Base-by-base conservation (phyloP, 2,113 vertebrate species). In the Cebus imitator region DNA sequence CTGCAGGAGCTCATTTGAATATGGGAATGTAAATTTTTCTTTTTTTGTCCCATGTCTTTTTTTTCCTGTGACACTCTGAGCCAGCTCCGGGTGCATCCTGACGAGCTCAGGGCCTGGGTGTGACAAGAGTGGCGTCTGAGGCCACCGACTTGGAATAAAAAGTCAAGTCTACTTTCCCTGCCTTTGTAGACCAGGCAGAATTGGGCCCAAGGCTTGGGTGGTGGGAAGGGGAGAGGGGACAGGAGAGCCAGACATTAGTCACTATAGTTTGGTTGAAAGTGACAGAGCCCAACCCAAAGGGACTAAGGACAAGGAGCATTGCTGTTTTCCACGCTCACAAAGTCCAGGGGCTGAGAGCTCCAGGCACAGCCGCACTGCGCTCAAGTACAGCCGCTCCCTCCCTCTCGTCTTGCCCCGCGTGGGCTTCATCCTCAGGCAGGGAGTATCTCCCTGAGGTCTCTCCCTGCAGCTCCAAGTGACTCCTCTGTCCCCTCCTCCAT, bases 1-100 rank as follows among this genome's bases (percentile, higher is more conserved):
- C 91, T 61, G 79, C 76, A 58, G 78, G 48, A 95, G 78, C 84
- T 94, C 93, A 84, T 93, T 93, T 94, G 79, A 58, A 96, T 92
- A 82, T 73, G 70, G 68, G 94, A 96, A 83, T 90, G 95, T 95
- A 94, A 96, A 84, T 50, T 78, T 96, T 93, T 95, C 76, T 92
- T 82, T 97, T 91, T 97, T 97, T 87, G 81, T 97, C 70, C 88
- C 82, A 45, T 78, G 81, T 55, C 61, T 66, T 64, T 45, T 68
- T 20, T 17, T 75, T 25, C 35, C 37, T 25, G 64, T 97, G 97
- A 96, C 95, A 94, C 95, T 97, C 97, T 61, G 85, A 95, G 37
- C 89, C 97, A 96, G 95, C 92, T 89, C 80, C 0, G 48, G 97
- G 87, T 61, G 95, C 43, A 20, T 0, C 1, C 81, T 81, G 87